Conservation (phyloP, 2,888 invertebrate genomes). For the Habrosyne pyritoides region DNA sequence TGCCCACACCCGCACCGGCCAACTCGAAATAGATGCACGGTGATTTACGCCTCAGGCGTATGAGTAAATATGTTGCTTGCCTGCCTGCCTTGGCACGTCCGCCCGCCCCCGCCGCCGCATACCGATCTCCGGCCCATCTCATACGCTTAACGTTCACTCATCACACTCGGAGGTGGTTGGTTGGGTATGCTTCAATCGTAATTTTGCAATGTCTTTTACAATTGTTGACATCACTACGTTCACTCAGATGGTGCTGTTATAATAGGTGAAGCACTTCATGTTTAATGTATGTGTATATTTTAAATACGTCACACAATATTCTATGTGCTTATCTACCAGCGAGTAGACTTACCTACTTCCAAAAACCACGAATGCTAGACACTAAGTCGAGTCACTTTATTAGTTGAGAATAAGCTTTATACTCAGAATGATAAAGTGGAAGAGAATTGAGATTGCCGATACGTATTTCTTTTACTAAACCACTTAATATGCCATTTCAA, state of each 20-base stretch:
- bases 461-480: too few relatives aligned
- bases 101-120: constrained; percentile 69
- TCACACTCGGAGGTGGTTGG: constrained; percentile 18
- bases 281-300: not conserved
- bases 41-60: constrained; percentile 82
- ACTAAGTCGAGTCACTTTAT: too few relatives aligned
- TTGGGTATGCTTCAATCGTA: constrained; percentile 11
- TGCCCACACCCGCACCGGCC: constrained; percentile 61
- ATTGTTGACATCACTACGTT: not conserved
- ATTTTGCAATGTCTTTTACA: constrained; percentile 7
- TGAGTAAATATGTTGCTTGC: constrained; percentile 80
- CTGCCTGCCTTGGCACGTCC: constrained; percentile 81
- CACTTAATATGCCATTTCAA: too few relatives aligned
- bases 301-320: not conserved
- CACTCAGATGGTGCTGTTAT: not conserved
- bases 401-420: too few relatives aligned
- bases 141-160: constrained; percentile 35
- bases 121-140: constrained; percentile 58
- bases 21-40: constrained; percentile 82
- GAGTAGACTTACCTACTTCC: too few relatives aligned
- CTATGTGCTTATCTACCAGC: not conserved
- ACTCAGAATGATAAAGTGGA: too few relatives aligned
- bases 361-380: too few relatives aligned
- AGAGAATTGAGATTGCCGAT: too few relatives aligned
- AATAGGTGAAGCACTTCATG: not conserved